A percentile compares a stretch with the other conserved stretches of the same genome.
Evolutionary conservation across 2,888 invertebrate species (phyloP).

Genomic region (Mylabris sibirica): DNA sequence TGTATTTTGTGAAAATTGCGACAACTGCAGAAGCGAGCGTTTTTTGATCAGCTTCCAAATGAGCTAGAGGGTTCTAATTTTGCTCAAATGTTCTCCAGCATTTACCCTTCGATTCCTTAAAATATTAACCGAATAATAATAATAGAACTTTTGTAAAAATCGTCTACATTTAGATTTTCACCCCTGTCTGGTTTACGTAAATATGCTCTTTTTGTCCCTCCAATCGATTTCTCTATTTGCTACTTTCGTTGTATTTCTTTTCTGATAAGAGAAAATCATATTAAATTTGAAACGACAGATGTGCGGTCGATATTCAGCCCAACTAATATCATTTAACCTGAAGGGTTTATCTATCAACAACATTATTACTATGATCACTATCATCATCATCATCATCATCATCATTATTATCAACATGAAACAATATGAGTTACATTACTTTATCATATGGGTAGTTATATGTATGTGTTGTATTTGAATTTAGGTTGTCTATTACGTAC

Average conservation of each 20-base stretch:
- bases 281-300: constrained; percentile 48
- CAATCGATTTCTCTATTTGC: too few species aligned
- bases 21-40: too few species aligned
- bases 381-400: constrained; percentile 16
- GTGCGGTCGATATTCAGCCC: constrained; percentile 35
- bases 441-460: constrained; percentile 38
- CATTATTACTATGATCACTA: background rate
- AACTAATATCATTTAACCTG: background rate
- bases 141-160: too few species aligned
- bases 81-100: too few species aligned
- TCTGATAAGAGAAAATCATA: constrained; percentile 37
- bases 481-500: constrained; percentile 34
- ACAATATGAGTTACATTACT: constrained; percentile 52
- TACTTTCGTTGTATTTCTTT: constrained; percentile 20
- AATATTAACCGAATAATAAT: background rate
- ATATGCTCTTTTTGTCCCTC: too few species aligned
- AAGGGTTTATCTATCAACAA: background rate
- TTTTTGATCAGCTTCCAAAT: too few species aligned
- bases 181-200: too few species aligned
- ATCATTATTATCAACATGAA: too few species aligned
- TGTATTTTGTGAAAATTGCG: too few species aligned
- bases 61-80: too few species aligned
- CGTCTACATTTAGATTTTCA: too few species aligned
- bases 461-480: constrained; percentile 31
- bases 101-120: too few species aligned